Base-by-base conservation (phyloP, 2,888 invertebrate genomes). In the Orchesellides sinensis region DNA sequence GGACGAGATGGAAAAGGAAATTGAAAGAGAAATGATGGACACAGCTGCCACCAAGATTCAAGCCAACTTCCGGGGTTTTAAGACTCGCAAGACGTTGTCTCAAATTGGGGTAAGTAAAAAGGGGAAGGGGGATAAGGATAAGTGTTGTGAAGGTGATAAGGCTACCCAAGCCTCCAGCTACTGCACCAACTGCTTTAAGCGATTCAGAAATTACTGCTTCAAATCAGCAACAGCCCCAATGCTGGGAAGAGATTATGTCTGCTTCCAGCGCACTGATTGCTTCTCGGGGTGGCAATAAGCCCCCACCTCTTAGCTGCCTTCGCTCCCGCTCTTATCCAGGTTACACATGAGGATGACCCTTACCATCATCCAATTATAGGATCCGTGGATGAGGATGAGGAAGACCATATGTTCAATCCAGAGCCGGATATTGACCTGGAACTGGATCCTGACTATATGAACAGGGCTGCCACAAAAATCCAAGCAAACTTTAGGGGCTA, bases 401-500 rank as follows among this genome's bases (percentile, higher is more conserved):
- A 72, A n/a, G 79, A 80, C 17, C 35, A 21, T 1, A 10, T 40
- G 0, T 14, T 65, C 2, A 25, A 65, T 12, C 52, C 32, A 10
- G 59, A 72, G 14, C 79, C 72, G 21, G 79, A 80, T n/a, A 49
- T 83, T 25, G 85, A 85, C 14, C 47, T 86, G 52, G 87, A 85
- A 21, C 75, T 83, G 45, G 87, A 85, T 47, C 84, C 84, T 3
- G 83, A 77, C 6, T 85, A 84, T 21, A 49, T 85, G 4, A 83
- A 85, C 45, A 84, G 80, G 27, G 87, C 87, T 6, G 86, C 87
- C 1, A 86, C 84, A 10, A 82, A 74, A 66, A 87, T 87, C 52
- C 80, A 80, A 14, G 84, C 84, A 2, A 85, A 85, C 23, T 84
- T 85, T 45, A 23, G 87, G 25, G 87, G 87, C 0, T 87, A 73